A percentile compares a stretch with the other conserved stretches of the same genome.
phyloP scores from a whole-genome alignment of 2,797 vertebrate genomes.

The Sarcophilus harrisii region DNA sequence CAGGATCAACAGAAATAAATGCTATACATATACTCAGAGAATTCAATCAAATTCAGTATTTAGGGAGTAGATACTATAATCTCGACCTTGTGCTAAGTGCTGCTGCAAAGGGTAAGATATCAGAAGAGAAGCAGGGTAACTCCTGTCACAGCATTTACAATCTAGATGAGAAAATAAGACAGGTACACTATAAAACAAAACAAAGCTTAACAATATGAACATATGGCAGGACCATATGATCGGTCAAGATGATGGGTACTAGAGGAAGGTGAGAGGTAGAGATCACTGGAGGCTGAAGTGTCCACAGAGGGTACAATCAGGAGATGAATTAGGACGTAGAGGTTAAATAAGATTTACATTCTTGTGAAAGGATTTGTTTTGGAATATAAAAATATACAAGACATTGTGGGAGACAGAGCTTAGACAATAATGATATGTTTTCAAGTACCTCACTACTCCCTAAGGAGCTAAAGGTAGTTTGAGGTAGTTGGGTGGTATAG shows the following conservation, averaged over 20 bases:
- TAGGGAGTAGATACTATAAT: background rate
- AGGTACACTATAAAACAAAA: conserved; percentile 21
- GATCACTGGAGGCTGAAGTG: background rate
- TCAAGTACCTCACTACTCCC: background rate
- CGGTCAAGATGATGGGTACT: background rate
- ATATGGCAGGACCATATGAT: background rate
- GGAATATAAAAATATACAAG: background rate
- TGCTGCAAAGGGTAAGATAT: background rate
- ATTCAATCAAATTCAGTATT: conserved; percentile 27
- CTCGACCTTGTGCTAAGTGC: background rate
- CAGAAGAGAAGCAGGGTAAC: background rate
- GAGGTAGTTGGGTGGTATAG: background rate
- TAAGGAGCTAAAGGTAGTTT: background rate
- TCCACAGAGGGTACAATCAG: background rate
- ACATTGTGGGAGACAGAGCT: background rate
- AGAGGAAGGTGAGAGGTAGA: background rate
- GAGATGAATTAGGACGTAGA: background rate
- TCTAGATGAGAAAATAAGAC: conserved; percentile 26
- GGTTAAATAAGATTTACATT: background rate
- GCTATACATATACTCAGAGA: background rate
- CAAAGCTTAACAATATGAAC: background rate
- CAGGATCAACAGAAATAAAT: background rate
- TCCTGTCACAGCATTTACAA: conserved; percentile 18
- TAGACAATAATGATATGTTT: background rate
- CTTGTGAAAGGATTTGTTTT: background rate